phyloP scores from a whole-genome alignment of 2,888 invertebrate genomes.

The Drosophila mimetica region DNA sequence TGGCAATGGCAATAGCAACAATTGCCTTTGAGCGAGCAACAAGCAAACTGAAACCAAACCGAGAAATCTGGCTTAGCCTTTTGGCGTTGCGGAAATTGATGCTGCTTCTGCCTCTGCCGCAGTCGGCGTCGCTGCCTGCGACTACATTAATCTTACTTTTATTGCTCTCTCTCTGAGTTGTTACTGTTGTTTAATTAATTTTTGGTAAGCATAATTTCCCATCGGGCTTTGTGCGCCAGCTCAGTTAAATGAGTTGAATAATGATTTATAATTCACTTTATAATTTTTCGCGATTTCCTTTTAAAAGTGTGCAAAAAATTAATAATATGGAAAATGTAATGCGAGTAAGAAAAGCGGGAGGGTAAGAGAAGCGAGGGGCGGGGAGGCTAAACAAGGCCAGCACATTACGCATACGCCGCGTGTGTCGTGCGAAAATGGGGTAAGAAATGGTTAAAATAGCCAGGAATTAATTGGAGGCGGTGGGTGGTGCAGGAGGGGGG shows the following conservation, averaged over 20 bases:
- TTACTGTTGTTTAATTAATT: conserved; percentile 66
- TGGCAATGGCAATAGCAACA: conserved; percentile 9
- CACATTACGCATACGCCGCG: conserved; percentile 71
- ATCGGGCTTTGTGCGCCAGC: conserved; percentile 54
- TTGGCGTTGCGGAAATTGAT: conserved; percentile 38
- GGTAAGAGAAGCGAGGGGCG: background rate
- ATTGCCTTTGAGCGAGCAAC: conserved; percentile 41
- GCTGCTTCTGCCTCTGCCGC: conserved; percentile 20
- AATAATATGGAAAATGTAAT: conserved; percentile 71
- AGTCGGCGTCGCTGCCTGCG: conserved; percentile 18
- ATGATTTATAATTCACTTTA: conserved; percentile 61
- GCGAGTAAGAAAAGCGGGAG: conserved; percentile 40
- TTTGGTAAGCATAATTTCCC: conserved; percentile 64
- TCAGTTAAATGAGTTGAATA: conserved; percentile 75
- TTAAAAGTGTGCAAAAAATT: conserved; percentile 56
- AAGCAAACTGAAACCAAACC: conserved; percentile 36
- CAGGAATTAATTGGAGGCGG: conserved; percentile 58
- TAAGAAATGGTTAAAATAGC: conserved; percentile 45
- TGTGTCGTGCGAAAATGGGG: conserved; percentile 33
- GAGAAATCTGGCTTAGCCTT: conserved; percentile 40
- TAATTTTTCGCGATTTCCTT: conserved; percentile 24
- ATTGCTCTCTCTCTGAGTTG: conserved; percentile 38
- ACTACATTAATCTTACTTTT: conserved; percentile 51
- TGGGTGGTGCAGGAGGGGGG: background rate
- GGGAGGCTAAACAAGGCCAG: conserved; percentile 39